These are phyloP conservation scores for Coelinius sp. DNA, from an alignment of 2,888 invertebrate species.

Conservation along the genomic window DNA sequence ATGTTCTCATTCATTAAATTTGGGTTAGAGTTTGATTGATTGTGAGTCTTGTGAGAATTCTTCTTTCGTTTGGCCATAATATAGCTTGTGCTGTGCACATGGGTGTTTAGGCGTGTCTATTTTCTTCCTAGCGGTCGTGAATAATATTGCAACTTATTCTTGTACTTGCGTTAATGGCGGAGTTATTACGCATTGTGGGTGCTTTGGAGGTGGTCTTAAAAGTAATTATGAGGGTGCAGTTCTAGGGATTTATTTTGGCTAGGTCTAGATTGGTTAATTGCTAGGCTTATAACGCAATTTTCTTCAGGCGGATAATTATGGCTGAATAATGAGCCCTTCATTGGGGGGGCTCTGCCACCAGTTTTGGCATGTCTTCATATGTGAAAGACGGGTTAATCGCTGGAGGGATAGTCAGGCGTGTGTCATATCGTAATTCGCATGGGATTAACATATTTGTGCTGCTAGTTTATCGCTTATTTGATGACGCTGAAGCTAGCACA, in stretches of 20 bases:
- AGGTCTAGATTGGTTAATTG: constrained; percentile 17
- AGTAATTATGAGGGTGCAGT: constrained; percentile 2
- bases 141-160: not conserved
- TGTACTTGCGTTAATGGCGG: constrained; percentile 19
- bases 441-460: constrained; percentile 25
- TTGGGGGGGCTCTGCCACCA: constrained; percentile 51
- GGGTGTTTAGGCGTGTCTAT: not conserved
- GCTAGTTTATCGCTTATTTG: constrained; percentile 6
- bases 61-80: not conserved
- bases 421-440: constrained; percentile 45
- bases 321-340: constrained; percentile 37
- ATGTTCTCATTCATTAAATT: constrained; percentile 1
- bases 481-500: no score
- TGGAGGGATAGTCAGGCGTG: constrained; percentile 42
- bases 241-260: constrained; percentile 34
- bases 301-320: constrained; percentile 37
- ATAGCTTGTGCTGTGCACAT: constrained; percentile 14
- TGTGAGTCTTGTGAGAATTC: not conserved
- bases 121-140: not conserved
- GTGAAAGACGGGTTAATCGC: constrained; percentile 20
- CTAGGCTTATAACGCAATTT: constrained; percentile 5
- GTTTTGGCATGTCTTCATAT: constrained; percentile 4
- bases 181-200: constrained; percentile 31
- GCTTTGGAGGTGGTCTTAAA: constrained; percentile 11
- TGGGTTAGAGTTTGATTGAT: not conserved